Evolutionary conservation across 2,888 invertebrate genomes (phyloP).

Genomic region (Eutolmus rufibarbis): DNA sequence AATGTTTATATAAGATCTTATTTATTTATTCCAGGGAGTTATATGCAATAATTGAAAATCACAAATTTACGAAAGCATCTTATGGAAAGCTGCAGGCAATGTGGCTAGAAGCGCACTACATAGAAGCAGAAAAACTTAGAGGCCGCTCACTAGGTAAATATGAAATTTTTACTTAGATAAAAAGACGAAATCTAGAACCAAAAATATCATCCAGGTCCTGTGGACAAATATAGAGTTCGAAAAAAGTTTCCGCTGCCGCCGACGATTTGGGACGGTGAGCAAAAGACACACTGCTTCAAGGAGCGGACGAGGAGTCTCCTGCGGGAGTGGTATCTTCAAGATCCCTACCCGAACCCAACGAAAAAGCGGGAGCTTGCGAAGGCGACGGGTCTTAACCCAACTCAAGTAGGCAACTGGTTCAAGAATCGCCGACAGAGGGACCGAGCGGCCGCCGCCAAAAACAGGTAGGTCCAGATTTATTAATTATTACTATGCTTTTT

Average conservation of each 20-base stretch:
- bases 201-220: constrained; percentile 68
- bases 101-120: constrained; percentile 95
- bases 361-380: constrained; percentile 91
- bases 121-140: constrained; percentile 88
- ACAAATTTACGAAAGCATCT: constrained; percentile 87
- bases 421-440: constrained; percentile 88
- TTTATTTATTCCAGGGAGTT: constrained; percentile 68
- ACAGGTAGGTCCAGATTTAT: constrained; percentile 73
- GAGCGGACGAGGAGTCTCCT: constrained; percentile 93
- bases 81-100: constrained; percentile 89
- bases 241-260: constrained; percentile 93
- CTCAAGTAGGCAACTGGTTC: constrained; percentile 94
- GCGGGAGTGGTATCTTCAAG: constrained; percentile 98
- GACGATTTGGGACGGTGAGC: constrained; percentile 95
- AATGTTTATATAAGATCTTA: neutral
- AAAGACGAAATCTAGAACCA: neutral
- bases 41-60: constrained; percentile 87
- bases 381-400: constrained; percentile 90
- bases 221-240: constrained; percentile 90
- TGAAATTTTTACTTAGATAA: neutral
- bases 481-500: neutral
- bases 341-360: constrained; percentile 94
- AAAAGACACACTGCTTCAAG: constrained; percentile 96
- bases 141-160: constrained; percentile 78
- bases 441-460: constrained; percentile 93